A percentile compares a stretch with the other conserved stretches of the same genome.
Conservation (phyloP, 2,797 vertebrate genomes). For the Vipera ursinii region DNA sequence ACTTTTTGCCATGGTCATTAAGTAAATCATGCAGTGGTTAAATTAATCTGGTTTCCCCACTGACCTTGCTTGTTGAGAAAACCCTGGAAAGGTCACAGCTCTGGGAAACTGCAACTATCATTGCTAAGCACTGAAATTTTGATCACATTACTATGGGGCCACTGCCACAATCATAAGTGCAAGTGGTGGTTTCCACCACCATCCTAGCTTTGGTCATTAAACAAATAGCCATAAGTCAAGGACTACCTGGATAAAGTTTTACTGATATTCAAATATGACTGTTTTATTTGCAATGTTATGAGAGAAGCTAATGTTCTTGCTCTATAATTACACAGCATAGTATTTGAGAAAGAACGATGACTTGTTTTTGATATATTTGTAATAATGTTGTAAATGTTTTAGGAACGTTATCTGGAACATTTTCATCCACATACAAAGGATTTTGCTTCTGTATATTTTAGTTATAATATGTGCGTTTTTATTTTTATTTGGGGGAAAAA, state of each 20-base stretch:
- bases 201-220: background rate
- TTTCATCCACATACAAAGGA: background rate
- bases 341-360: conserved; percentile 44
- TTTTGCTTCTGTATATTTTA: background rate
- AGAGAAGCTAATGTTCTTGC: conserved; percentile 52
- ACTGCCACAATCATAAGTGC: background rate
- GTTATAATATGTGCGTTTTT: background rate
- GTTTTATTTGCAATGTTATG: conserved; percentile 58
- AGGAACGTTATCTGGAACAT: background rate
- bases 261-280: conserved; percentile 58
- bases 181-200: background rate
- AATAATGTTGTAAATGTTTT: conserved; percentile 45
- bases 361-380: conserved; percentile 44
- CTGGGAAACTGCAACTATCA: background rate
- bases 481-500: background rate
- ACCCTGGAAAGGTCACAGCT: background rate
- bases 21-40: background rate
- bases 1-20: background rate
- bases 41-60: background rate
- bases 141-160: background rate
- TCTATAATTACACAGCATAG: conserved; percentile 47
- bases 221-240: background rate
- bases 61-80: background rate
- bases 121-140: background rate
- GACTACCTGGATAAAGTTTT: conserved; percentile 32